Evolutionary conservation across 2,888 invertebrate species (phyloP).

Genomic region (Lasioglossum villosulum): DNA sequence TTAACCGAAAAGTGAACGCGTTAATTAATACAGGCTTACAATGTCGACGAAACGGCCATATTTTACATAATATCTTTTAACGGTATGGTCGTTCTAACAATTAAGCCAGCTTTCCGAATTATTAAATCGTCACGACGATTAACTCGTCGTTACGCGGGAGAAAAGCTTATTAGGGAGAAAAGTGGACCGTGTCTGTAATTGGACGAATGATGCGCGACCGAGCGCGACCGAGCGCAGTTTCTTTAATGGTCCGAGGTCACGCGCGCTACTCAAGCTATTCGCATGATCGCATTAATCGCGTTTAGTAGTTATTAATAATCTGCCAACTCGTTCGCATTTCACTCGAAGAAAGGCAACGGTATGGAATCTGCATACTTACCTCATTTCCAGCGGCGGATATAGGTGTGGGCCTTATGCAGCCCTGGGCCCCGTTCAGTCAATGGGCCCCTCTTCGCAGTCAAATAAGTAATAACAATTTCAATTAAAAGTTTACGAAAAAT

Average conservation of each 20-base stretch:
- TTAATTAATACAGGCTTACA: background rate
- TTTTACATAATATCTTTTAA: background rate
- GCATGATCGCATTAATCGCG: background rate
- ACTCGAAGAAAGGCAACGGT: background rate
- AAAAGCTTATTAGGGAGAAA: conserved; percentile 20
- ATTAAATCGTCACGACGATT: background rate
- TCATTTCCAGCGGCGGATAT: background rate
- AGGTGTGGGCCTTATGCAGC: too few relatives aligned
- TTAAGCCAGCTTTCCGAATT: background rate
- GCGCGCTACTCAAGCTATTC: background rate
- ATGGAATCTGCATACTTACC: background rate
- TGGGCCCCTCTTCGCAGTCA: too few relatives aligned
- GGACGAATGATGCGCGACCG: background rate
- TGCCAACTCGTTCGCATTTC: background rate
- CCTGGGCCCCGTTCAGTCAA: too few relatives aligned
- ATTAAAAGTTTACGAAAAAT: too few relatives aligned
- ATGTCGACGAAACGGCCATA: background rate
- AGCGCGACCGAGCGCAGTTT: background rate
- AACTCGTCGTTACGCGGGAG: background rate
- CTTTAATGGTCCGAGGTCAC: background rate
- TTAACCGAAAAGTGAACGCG: background rate
- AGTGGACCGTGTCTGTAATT: conserved; percentile 7
- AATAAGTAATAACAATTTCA: too few relatives aligned
- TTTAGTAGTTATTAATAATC: background rate
- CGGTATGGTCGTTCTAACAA: background rate